Evolutionary conservation across 2,888 invertebrate genomes (phyloP), one percentile per base, ranked within the genome.

Genomic region (Callosobruchus maculatus): DNA sequence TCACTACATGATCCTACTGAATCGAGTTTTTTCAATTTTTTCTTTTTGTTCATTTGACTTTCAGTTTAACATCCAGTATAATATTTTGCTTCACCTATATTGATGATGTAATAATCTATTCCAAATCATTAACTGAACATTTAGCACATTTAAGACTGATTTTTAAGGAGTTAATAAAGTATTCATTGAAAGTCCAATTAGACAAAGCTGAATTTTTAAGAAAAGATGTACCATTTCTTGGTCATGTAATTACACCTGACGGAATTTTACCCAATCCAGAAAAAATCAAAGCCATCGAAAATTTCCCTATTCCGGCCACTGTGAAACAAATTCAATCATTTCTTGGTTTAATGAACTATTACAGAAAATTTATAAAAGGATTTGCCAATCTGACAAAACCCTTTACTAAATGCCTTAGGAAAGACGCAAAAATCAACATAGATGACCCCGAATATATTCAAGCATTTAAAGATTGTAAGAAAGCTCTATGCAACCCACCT

Each of bases 261-360:
- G 83, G 82, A 7, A 79, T 84, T 18, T 82, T 78, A 73, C 84
- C 85, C 7, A 83, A 85, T 71, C 83, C 83, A 0, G 77, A 78
- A 0, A 85, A 85, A 78, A 81, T 82, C 5, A 69, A 77, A 66
- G 79, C 80, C 0, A 81, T 82, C 0, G 21, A 76, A 75, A 78
- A 82, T 13, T 81, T 76, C 49, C 77, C 78, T 0, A 70, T 79
- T 3, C 77, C 78, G 20, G 75, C 76, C 71, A 78, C 76, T 9
- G 78, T 80, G 3, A 83, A 82, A 74, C 77, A 83, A 74, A 81
- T 84, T 4, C 81, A 82, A 80, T 74, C 74, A 49, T 83, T 84
- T 74, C 67, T 82, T 73, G 79, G 81, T n/a, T 68, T 80, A 7
- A 4, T 70, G 3, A 73, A 72, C 18, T 76, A 78, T 67, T 80